phyloP scores from a whole-genome alignment of 37 sponge, comb jelly and placozoan species.

The Cladorhizidae sp. region DNA sequence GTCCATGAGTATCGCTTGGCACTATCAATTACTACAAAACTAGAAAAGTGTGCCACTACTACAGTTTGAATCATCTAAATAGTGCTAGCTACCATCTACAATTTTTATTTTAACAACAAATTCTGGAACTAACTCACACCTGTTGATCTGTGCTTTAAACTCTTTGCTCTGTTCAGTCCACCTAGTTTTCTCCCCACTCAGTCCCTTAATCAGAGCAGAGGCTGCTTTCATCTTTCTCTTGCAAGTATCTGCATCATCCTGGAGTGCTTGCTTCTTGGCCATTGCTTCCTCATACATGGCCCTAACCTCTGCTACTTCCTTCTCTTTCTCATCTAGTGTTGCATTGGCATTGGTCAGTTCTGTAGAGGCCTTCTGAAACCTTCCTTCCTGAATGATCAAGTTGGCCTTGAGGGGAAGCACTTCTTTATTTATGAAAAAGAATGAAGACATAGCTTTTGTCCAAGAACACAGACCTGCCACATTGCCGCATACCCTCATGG shows the following conservation, averaged over 20 bases:
- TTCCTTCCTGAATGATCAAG: conserved; percentile 84
- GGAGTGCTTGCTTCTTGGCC: conserved; percentile 88
- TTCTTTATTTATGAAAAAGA: conserved; percentile 96
- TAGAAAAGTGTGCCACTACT: too few relatives aligned
- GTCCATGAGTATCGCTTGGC: too few relatives aligned
- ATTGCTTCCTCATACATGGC: conserved; percentile 97
- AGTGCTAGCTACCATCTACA: too few relatives aligned
- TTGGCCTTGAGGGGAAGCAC: conserved; percentile 99
- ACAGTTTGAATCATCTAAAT: too few relatives aligned
- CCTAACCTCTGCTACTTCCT: conserved; percentile 91
- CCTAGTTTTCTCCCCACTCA: conserved; percentile 94
- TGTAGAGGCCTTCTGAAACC: conserved; percentile 67
- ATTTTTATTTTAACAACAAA: too few relatives aligned
- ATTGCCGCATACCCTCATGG: conserved; percentile 98
- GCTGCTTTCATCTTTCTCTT: conserved; percentile 98
- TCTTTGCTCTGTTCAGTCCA: conserved; percentile 98
- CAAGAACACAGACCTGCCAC: conserved; percentile 99
- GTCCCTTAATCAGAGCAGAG: conserved; percentile 93
- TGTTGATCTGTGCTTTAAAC: conserved; percentile 91
- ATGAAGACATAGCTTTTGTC: conserved; percentile 95
- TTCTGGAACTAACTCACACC: conserved; percentile 31
- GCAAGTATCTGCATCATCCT: conserved; percentile 98
- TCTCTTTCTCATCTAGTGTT: conserved; percentile 90
- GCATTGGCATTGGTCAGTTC: conserved; percentile 89
- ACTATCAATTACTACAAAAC: too few relatives aligned